A percentile compares a stretch with the other conserved stretches of the same genome.
phyloP scores from a whole-genome alignment of 2,888 invertebrate species.

The Lamellibrachia satsuma region DNA sequence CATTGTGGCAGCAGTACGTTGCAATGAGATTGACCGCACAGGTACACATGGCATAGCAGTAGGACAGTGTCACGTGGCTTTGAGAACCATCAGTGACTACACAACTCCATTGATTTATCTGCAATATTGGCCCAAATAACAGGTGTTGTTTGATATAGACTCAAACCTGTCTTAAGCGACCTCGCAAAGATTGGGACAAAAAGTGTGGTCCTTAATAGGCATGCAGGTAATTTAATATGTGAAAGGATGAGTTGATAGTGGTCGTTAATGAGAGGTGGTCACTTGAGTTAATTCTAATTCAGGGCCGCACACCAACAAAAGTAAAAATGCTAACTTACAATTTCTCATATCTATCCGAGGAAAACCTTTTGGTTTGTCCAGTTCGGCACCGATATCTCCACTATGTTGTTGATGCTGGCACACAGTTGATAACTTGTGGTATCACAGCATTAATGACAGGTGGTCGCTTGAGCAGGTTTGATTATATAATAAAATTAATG shows the following conservation, averaged over 20 bases:
- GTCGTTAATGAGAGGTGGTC: no score
- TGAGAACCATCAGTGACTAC: not conserved
- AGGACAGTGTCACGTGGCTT: not conserved
- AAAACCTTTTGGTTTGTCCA: not conserved
- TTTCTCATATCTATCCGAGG: conserved; percentile 6
- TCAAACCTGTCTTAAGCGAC: no score
- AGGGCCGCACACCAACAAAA: not conserved
- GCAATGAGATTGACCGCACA: no score
- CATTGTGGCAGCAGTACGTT: no score
- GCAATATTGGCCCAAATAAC: no score
- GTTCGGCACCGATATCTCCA: not conserved
- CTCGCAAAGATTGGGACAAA: no score
- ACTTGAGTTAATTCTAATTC: no score
- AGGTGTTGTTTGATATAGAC: no score
- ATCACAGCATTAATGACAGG: not conserved
- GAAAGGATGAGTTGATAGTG: no score
- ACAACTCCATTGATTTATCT: not conserved
- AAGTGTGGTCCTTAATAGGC: no score
- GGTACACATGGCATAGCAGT: not conserved
- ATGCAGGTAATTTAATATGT: no score
- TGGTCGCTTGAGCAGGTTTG: no score
- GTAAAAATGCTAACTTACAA: not conserved
- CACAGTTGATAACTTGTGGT: not conserved
- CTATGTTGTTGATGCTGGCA: not conserved
- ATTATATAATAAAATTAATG: not conserved